Base-by-base conservation (phyloP, 1,140 invertebrate species). In the Plectrocnemia conspersa region DNA sequence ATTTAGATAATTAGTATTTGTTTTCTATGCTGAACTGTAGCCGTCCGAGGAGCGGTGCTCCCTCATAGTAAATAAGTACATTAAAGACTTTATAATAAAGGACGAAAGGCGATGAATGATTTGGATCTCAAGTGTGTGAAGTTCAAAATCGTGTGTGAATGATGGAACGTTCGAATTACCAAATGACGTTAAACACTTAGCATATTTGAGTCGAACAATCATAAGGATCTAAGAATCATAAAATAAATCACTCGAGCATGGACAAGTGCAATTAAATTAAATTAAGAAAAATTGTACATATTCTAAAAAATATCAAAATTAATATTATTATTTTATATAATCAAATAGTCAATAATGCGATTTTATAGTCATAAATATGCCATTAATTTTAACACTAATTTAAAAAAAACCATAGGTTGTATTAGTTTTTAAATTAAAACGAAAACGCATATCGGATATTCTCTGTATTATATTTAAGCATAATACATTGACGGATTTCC, bases 311-410 rank as follows among this genome's bases (percentile, higher is more conserved):
- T n/a, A n/a, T n/a, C 9, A 40, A 40, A 40, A 40, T 18, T 11
- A 9, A 18, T 40, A 19, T 40, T 3, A 18, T 40, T 19, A 19
- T 40, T 6, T 36, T 18, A 40, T 3, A 40, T 19, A 19, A 40
- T 40, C 2, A 18, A 40, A 38, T 5, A 38, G 27, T n/a, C n/a
- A 29, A 7, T 29, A 29, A 29, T 29, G 7, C n/a, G 7, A 29
- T 7, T 29, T 7, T n/a, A 29, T 29, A 29, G 27, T 29, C 27
- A 29, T 29, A 7, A 7, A 38, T 13, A 38, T 38, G 35, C 35
- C 35, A 38, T 38, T 38, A 38, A 38, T 6, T 38, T 13, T 38
- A 38, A 38, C n/a, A 38, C 6, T 29, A 29, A 29, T 9, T 5
- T 16, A 38, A 13, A n/a, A n/a, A n/a, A 38, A 10, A 38, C 35